Evolutionary conservation across 92 coral and sea anemone genomes (phyloP), one percentile per base, ranked within the genome.

Genomic region (Palythoa grandis): DNA sequence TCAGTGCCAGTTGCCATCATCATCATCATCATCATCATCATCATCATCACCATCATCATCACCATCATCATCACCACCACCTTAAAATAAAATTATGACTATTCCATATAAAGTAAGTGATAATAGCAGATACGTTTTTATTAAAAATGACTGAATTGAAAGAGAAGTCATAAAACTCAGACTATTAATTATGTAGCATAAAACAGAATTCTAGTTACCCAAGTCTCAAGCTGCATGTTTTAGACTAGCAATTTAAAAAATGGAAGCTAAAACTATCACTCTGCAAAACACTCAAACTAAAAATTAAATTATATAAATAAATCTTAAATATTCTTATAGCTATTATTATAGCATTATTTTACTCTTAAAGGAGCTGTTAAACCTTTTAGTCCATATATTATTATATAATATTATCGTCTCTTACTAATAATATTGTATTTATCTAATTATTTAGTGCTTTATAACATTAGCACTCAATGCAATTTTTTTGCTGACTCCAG

Each of bases 281-380:
- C 29, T 13, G 48, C n/a, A 37, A 69, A 37, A 69, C 43, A 25
- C 63, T 80, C 48, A 80, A 80, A 80, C 37, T 80, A 80, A 80
- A 60, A 66, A 60, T 43, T 67, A 80, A 80, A 65, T 65, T 80
- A 80, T 80, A 66, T 80, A 80, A 80, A 80, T 80, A 80, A 80
- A 80, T 67, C 43, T 66, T 80, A 80, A 80, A 80, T 80, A 80
- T 80, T 60, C 85, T 80, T 80, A 47, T 65, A 80, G 85, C 85
- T 53, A 70, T 80, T 80, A 25, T 65, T 80, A 50, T 65, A 65
- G 85, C 85, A 80, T 65, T 79, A 63, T 48, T 52, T 67, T 80
- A 80, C 63, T 80, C 60, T 50, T 29, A 67, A 70, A 80, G 43
- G 85, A 80, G 72, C 60, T 39, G 43, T 24, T 20, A 23, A 43